Evolutionary conservation across 2,888 invertebrate genomes (phyloP), one percentile per base, ranked within the genome.

Genomic region (Automeris io): DNA sequence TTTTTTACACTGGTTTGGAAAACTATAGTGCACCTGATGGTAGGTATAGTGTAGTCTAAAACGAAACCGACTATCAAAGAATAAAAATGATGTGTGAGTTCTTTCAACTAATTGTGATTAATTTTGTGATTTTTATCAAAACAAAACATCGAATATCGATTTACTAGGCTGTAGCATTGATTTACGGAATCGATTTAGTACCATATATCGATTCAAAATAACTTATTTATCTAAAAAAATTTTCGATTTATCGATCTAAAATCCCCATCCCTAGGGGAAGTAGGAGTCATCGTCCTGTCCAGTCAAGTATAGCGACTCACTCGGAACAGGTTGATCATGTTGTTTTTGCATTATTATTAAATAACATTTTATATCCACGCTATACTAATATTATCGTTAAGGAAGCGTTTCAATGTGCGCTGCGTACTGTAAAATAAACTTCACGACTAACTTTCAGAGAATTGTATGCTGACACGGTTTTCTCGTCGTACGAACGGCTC

Each of bases 291-390:
- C 74, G 82, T 71, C 80, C 82, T 75, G 66, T 50, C 71, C 74
- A 72, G 60, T 71, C 67, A 70, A 55, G 70, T 73, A 72, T 68
- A 69, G 69, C 73, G 61, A 50, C 57, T 48, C 52, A 59, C 54
- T 55, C 59, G 56, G 62, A 69, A 69, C 75, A 55, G 63, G 63
- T 66, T 61, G 63, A 71, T 74, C 80, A 52, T 70, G 78, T 79
- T 70, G 70, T 79, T 79, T 81, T 82, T 78, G 71, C 76, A 71
- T 66, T 72, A 74, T 79, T 81, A 80, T 75, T 76, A 79, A 76
- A 77, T 78, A 74, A 74, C 72, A 61, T 59, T 52, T 57, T 55
- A 42, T 54, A 44, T 52, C 40, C 37, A 41, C 35, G 33, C 40
- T 46, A 47, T 41, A 31, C 11, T 16, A 9, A 42, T 40, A 37